Conservation (phyloP, 2,113 vertebrate genomes). For the Engraulis encrasicolus region DNA sequence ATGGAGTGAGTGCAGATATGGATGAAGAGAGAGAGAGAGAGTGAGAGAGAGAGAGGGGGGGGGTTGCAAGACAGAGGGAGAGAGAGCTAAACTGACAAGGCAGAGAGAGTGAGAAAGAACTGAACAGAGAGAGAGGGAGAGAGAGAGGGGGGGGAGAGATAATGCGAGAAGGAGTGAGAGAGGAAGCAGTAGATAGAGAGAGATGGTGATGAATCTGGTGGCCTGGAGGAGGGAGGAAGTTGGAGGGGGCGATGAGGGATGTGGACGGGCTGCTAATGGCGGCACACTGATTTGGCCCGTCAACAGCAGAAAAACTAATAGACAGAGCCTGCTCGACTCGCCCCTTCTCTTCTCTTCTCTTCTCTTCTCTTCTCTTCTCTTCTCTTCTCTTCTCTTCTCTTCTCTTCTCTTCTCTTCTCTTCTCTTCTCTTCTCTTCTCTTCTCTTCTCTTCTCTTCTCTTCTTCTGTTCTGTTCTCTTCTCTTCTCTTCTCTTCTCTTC, state of each 20-base stretch:
- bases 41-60: neutral
- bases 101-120: neutral
- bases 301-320: conserved; percentile 12
- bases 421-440: too few species aligned
- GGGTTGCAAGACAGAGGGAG: conserved; percentile 6
- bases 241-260: conserved; percentile 5
- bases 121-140: conserved; percentile 34
- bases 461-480: too few species aligned
- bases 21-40: neutral
- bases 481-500: too few species aligned
- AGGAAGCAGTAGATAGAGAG: neutral
- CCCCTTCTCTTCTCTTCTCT: too few species aligned
- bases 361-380: too few species aligned
- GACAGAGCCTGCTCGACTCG: neutral
- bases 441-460: too few species aligned
- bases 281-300: neutral
- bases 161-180: neutral
- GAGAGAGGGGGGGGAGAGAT: neutral
- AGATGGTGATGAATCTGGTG: neutral
- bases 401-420: too few species aligned
- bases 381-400: too few species aligned
- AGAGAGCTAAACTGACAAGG: too few species aligned
- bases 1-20: neutral
- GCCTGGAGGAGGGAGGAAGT: neutral
- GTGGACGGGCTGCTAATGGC: neutral